Conservation (phyloP, 2,797 vertebrate species). For the Neomorphus geoffroyi region DNA sequence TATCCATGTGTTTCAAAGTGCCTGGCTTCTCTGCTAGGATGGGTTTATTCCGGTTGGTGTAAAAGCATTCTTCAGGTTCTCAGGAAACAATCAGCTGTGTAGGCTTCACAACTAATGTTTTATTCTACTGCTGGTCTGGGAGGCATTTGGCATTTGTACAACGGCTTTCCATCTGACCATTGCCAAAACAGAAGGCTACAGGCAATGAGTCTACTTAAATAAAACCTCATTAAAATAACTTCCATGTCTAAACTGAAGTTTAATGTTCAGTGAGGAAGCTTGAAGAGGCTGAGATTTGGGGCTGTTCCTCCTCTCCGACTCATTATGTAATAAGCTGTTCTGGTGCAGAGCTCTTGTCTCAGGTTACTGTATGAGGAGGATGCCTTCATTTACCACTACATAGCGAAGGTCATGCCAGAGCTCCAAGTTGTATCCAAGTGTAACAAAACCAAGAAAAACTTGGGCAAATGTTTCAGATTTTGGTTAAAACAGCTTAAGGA, state of each 20-base stretch:
- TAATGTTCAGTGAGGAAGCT: not conserved
- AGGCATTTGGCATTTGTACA: conserved; percentile 41
- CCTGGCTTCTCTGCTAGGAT: not conserved
- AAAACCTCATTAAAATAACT: conserved; percentile 67
- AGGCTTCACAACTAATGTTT: not conserved
- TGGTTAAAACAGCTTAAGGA: not conserved
- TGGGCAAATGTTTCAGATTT: not conserved
- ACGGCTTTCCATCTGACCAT: not conserved
- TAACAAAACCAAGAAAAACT: conserved; percentile 1
- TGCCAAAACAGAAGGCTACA: conserved; percentile 59
- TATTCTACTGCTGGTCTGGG: not conserved
- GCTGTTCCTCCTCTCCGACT: not conserved
- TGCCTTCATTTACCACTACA: conserved; percentile 35
- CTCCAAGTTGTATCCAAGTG: not conserved
- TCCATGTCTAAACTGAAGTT: conserved; percentile 17
- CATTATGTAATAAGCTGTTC: conserved; percentile 26
- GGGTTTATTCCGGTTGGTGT: not conserved
- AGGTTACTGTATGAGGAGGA: not conserved
- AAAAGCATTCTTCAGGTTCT: not conserved
- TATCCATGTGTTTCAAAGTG: not conserved
- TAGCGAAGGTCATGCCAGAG: not conserved
- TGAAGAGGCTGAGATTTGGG: not conserved
- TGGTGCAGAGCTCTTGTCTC: not conserved
- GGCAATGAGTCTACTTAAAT: conserved; percentile 49
- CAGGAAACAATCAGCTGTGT: not conserved